Conservation (phyloP, 2,888 invertebrate species). For the Diachrysia chrysitis region DNA sequence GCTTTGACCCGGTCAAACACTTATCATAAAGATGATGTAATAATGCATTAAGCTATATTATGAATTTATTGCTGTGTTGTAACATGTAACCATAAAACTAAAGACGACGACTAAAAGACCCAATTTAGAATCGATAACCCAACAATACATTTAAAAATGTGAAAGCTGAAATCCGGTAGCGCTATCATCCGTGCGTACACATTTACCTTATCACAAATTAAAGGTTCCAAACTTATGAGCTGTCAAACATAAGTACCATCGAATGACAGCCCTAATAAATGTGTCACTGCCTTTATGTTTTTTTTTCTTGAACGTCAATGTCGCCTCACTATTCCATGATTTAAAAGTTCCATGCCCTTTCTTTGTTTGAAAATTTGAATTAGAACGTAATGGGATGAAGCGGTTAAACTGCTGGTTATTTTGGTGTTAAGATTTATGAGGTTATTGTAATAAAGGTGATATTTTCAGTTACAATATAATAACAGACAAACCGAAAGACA, state of each 20-base stretch:
- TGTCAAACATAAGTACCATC: slow-evolving; percentile 80
- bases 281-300: slow-evolving; percentile 82
- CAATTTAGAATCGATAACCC: slow-evolving; percentile 58
- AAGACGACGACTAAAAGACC: slow-evolving; percentile 49
- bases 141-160: slow-evolving; percentile 69
- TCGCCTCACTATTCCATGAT: slow-evolving; percentile 83
- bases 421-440: slow-evolving; percentile 53
- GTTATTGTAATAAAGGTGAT: slow-evolving; percentile 58
- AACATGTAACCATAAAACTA: slow-evolving; percentile 56
- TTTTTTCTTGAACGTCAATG: slow-evolving; percentile 77
- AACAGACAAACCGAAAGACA: too few species aligned
- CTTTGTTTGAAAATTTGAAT: slow-evolving; percentile 81
- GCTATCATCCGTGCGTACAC: slow-evolving; percentile 73
- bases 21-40: slow-evolving; percentile 55
- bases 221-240: slow-evolving; percentile 81
- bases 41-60: slow-evolving; percentile 31
- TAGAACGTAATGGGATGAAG: slow-evolving; percentile 68
- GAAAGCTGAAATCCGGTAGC: slow-evolving; percentile 84
- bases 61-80: slow-evolving; percentile 40
- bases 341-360: slow-evolving; percentile 87
- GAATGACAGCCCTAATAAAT: slow-evolving; percentile 86
- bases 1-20: slow-evolving; percentile 28
- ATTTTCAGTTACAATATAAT: slow-evolving; percentile 33
- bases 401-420: slow-evolving; percentile 48
- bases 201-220: slow-evolving; percentile 87